Conservation (phyloP, 1,140 invertebrate genomes). For the Fragariocoptes setiger region DNA sequence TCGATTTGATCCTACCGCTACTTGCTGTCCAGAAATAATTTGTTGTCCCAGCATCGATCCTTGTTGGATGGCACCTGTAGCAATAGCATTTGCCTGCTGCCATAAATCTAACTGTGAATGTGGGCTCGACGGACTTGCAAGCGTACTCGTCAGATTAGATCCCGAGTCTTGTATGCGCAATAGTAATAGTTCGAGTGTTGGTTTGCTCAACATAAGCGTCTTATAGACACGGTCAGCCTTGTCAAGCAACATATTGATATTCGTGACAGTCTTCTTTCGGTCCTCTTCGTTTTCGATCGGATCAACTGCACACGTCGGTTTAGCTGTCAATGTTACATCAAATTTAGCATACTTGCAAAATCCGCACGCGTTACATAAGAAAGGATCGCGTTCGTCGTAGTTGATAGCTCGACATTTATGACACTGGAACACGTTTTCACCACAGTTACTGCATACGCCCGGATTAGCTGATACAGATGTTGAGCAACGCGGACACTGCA, state of each 20-base stretch:
- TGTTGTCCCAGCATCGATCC: background rate
- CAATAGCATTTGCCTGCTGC: background rate
- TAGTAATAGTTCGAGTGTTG: conserved; percentile 46
- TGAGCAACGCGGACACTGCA: conserved; percentile 80
- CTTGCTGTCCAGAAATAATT: background rate
- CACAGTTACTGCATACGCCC: conserved; percentile 84
- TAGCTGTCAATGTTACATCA: conserved; percentile 57
- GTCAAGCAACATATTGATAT: conserved; percentile 59
- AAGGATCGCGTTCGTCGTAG: conserved; percentile 96
- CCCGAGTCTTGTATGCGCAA: conserved; percentile 43
- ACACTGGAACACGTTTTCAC: conserved; percentile 93
- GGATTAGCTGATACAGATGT: conserved; percentile 83
- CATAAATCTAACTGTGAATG: background rate
- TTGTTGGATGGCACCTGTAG: background rate
- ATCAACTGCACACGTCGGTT: conserved; percentile 74
- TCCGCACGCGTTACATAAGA: conserved; percentile 86
- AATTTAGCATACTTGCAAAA: conserved; percentile 99
- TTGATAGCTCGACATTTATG: conserved; percentile 45
- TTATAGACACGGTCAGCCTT: conserved; percentile 79
- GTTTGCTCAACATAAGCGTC: conserved; percentile 51
- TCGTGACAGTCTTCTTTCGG: conserved; percentile 63
- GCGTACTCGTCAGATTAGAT: too few relatives aligned
- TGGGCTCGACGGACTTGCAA: too few relatives aligned
- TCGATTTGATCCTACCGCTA: background rate
- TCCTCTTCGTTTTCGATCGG: conserved; percentile 89